Evolutionary conservation across 2,797 vertebrate genomes (phyloP), one percentile per base, ranked within the genome.

Genomic region (Alexandromys oeconomus): DNA sequence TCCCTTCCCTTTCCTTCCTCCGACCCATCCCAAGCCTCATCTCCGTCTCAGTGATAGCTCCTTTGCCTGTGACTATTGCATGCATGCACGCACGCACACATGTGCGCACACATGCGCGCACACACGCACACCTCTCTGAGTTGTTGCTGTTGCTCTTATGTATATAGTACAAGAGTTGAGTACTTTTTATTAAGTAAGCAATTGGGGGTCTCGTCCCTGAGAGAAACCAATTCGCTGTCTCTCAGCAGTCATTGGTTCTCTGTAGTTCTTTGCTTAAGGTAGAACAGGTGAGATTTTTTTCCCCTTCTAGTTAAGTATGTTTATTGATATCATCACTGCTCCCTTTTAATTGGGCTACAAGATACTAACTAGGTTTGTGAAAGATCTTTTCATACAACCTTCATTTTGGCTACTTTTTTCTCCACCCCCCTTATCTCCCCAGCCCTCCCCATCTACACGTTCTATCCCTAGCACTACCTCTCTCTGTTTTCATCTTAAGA

Each of bases 41-140:
- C 29, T 46, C 40, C 6, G 6, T 84, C 9, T 46, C 59, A 65
- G 31, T 23, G 40, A 65, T 65, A 61, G 5, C 81, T 12, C 59
- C 4, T 84, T 84, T 82, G 19, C 25, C 8, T 17, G 34, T 46
- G 40, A 65, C 46, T 65, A 34, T 65, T 46, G 4, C n/a, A 61
- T 23, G 59, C 13, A 40, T n/a, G 40, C n/a, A 40, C 31, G 54
- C 77, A 54, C 77, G 25, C 34, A 14, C 23, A 59, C 14, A 59
- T 13, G 14, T 0, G 3, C 14, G 14, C 15, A 27, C 78, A 59
- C 14, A 59, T 13, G 14, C 1, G 3, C 14, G 14, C 15, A 27
- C 78, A 25, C n/a, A 29, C 13, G 27, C 27, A 7, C 6, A 43
- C 37, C 8, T 13, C 37, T 19, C 27, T 46, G 40, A 63, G 29